Base-by-base conservation (phyloP, 2,888 invertebrate species). In the Paralinhomoeus sp. region DNA sequence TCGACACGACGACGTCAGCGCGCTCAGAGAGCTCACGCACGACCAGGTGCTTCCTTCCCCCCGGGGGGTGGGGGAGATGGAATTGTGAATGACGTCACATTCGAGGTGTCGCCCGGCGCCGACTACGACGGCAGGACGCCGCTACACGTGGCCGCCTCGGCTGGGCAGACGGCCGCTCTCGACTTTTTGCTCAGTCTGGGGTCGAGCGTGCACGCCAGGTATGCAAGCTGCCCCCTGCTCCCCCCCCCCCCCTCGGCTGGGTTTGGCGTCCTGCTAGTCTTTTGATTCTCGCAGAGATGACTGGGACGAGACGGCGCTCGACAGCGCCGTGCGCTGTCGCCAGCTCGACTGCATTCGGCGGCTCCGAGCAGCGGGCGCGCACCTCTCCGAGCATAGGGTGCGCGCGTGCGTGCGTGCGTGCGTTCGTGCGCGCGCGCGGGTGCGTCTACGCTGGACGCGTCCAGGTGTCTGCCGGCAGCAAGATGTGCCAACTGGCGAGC, bases 51-150 rank as follows among this genome's bases (percentile, higher is more conserved):
- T n/a, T n/a, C n/a, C n/a, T n/a, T n/a, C n/a, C n/a, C n/a, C n/a
- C n/a, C n/a, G n/a, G n/a, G n/a, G n/a, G n/a, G n/a, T n/a, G n/a
- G n/a, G n/a, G n/a, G n/a, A n/a, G n/a, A n/a, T n/a, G n/a, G n/a
- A n/a, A n/a, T n/a, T n/a, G n/a, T n/a, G n/a, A n/a, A n/a, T n/a
- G n/a, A n/a, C n/a, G n/a, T n/a, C n/a, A n/a, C n/a, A n/a, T n/a
- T n/a, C n/a, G n/a, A n/a, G n/a, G n/a, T n/a, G n/a, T n/a, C n/a
- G n/a, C n/a, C n/a, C n/a, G n/a, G n/a, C n/a, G n/a, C n/a, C 2
- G 78, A 80, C 60, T 74, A 75, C 22, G 81, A 81, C 61, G 71
- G 73, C 24, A 72, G 78, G 47, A 80, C 81, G 0, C 75, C 80
- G 0, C 67, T 85, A 0, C 84, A 85, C 56, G 72, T 80, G 45